These are phyloP conservation scores for Oenanthe oenanthe DNA, from an alignment of 2,113 vertebrate genomes.

Conservation along the genomic window DNA sequence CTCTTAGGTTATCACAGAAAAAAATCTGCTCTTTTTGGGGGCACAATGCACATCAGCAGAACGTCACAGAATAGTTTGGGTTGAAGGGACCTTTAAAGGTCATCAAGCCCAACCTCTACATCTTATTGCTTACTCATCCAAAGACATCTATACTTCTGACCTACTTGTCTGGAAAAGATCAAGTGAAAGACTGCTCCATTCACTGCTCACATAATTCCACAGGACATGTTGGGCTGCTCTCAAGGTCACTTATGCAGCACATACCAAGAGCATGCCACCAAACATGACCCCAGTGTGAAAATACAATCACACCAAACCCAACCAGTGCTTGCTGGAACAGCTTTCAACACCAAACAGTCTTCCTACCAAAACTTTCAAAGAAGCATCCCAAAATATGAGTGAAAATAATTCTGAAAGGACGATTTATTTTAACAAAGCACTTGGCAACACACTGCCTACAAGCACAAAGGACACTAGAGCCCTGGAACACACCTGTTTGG, in stretches of 20 bases:
- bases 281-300: fast-evolving
- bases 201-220: not conserved
- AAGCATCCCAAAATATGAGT: not conserved
- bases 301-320: not conserved
- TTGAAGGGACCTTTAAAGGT: conserved; percentile 21
- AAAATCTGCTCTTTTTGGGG: not conserved
- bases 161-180: not conserved
- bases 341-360: not conserved
- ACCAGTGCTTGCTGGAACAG: not conserved
- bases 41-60: not conserved
- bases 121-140: not conserved
- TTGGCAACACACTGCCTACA: not conserved
- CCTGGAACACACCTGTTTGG: not conserved
- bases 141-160: not conserved
- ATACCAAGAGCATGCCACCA: not conserved
- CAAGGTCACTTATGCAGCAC: not conserved
- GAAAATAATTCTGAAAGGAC: not conserved
- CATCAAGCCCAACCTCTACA: not conserved
- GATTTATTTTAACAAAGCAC: not conserved
- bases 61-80: not conserved
- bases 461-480: conserved; percentile 40
- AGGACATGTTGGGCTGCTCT: not conserved
- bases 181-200: not conserved
- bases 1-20: not conserved
- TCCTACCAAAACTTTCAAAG: not conserved